Evolutionary conservation across 2,797 vertebrate species (phyloP), one percentile per base, ranked within the genome.

Genomic region (Sebastes wilsoni): DNA sequence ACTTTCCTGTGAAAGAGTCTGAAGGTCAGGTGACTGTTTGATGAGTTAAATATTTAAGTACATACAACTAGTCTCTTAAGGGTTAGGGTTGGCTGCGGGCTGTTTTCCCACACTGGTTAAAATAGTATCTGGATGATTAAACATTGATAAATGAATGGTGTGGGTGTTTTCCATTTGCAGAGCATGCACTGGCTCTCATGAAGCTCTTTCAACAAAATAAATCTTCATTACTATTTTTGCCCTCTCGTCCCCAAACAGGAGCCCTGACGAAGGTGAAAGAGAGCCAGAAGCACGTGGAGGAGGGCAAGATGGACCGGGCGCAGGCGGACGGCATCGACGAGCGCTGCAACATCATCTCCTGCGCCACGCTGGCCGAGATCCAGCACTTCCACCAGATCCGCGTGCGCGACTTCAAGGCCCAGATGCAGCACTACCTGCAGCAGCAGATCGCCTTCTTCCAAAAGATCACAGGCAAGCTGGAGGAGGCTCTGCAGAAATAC

Each of bases 181-280:
- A 61, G 32, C 20, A 64, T 8, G 8, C 8, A 10, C 14, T 18
- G 14, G 42, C 1, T 46, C 2, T 38, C 60, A 42, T 3, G 8
- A 6, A 56, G 7, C 18, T 13, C 8, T 64, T n/a, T 10, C 4
- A 58, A 6, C 8, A 36, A 52, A 28, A 42, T 34, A 38, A 56
- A 28, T 27, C 6, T 1, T 67, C 13, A 27, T n/a, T 30, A 2
- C 36, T 30, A 36, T 55, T 59, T 56, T 4, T 86, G 72, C 74
- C 92, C 34, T 88, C 80, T 65, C 8, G 0, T 62, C 23, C 8
- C 9, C 30, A 5, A 60, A 18, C 94, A 99, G 99, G 99, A 82
- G 99, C 99, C 62, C 95, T 99, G 94, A 99, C 97, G 77, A 99
- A 99, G 95, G 98, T 99, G 83, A 98, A 98, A 89, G 99, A 99